Evolutionary conservation across 2,113 vertebrate species (phyloP), one percentile per base, ranked within the genome.

Genomic region (Xiphias gladius): DNA sequence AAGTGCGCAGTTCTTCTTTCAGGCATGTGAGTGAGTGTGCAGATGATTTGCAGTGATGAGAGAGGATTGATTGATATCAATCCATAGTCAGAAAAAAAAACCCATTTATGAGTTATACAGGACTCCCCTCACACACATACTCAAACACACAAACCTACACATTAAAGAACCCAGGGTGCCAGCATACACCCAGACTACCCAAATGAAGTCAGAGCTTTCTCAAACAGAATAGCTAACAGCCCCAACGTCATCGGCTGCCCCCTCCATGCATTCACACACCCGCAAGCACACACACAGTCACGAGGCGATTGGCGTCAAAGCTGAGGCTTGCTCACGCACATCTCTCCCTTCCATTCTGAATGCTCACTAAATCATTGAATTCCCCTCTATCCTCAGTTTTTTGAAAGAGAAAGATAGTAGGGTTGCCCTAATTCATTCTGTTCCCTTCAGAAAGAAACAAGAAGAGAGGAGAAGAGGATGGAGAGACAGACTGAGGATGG

Each of bases 391-490:
- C 41, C 67, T 90, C 77, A 71, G 22, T 75, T 86, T 74, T 71
- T 50, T 75, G 20, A 87, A 68, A 77, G 59, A 64, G 65, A 85
- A 75, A 74, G 76, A 72, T 70, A 59, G 75, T 70, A 57, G 83
- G 86, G 74, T 55, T 95, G 93, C 87, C 93, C 91, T 94, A 87
- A 93, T 94, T 93, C 92, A 92, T 85, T 93, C 91, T 77, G 41
- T 76, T 82, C 67, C 82, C 85, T 57, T 61, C 57, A 19, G 68
- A 77, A 80, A 82, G 84, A 80, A 41, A 67, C 0, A 1, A 79
- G 76, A 52, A 1, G 52, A 71, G 69, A 80, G 46, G 50, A 20
- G 52, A 67, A 24, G 69, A 80, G 46, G 35, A 57, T 37, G 20
- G 37, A 55, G 59, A 72, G 43, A 39, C 24, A 26, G 48, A 39